Evolutionary conservation across 53 echinoderm and acorn worm species (phyloP).

Genomic region (Henricia sp.): DNA sequence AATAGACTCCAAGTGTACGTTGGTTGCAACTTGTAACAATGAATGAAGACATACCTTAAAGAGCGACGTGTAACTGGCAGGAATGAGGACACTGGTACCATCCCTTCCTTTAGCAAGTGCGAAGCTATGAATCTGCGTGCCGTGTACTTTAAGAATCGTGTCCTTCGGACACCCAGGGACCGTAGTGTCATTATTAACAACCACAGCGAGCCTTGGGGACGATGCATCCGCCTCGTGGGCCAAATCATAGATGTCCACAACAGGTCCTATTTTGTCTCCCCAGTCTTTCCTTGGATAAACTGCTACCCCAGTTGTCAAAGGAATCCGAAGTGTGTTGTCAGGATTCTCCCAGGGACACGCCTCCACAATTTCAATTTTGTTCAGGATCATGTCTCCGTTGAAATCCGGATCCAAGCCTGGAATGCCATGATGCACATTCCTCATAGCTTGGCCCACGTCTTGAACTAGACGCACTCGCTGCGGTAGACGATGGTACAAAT

Average conservation of each 20-base stretch:
- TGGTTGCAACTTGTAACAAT: too few species aligned
- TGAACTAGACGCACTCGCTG: slow-evolving; percentile 39
- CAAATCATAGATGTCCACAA: slow-evolving; percentile 23
- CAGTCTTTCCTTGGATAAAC: slow-evolving; percentile 41
- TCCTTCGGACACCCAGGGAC: slow-evolving; percentile 44
- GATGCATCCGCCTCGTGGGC: background rate
- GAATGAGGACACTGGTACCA: background rate
- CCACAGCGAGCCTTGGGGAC: slow-evolving; percentile 14
- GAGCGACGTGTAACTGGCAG: slow-evolving; percentile 16
- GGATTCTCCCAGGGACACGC: slow-evolving; percentile 41
- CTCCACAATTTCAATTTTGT: slow-evolving; percentile 41
- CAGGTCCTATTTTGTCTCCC: slow-evolving; percentile 17
- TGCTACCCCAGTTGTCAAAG: slow-evolving; percentile 1
- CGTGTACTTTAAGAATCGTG: background rate
- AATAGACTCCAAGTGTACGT: too few species aligned
- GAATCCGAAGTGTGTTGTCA: slow-evolving; percentile 1
- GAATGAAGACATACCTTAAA: too few species aligned
- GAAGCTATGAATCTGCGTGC: background rate
- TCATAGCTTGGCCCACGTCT: slow-evolving; percentile 17
- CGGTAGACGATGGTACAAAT: slow-evolving; percentile 34
- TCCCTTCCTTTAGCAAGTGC: slow-evolving; percentile 4
- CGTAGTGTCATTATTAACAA: slow-evolving; percentile 17
- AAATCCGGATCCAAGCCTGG: slow-evolving; percentile 31
- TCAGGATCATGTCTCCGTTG: slow-evolving; percentile 18
- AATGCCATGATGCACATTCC: slow-evolving; percentile 39